phyloP scores from a whole-genome alignment of 2,888 invertebrate species.

The Lasioglossum leucozonium region DNA sequence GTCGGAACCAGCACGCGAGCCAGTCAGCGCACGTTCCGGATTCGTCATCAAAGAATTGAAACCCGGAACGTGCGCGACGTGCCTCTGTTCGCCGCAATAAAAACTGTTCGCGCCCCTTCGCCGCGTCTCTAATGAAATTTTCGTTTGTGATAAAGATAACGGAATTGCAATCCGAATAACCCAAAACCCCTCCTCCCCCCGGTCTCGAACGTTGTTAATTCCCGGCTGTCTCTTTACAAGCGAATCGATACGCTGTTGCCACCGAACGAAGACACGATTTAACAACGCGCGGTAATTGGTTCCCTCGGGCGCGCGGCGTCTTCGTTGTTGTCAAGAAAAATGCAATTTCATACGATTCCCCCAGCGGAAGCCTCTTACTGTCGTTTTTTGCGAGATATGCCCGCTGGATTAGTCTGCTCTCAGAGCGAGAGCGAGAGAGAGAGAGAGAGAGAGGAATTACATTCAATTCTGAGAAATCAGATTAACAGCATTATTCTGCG shows the following conservation, averaged over 20 bases:
- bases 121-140: background rate
- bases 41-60: conserved; percentile 47
- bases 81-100: background rate
- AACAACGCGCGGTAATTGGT: background rate
- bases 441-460: background rate
- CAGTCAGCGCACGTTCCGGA: conserved; percentile 22
- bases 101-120: background rate
- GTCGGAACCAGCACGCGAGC: conserved; percentile 31
- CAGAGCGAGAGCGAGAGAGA: background rate
- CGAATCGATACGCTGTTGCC: background rate
- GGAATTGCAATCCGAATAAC: background rate
- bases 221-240: background rate
- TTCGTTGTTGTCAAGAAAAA: background rate
- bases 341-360: background rate
- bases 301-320: background rate
- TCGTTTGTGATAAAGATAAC: background rate
- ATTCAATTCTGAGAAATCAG: background rate
- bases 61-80: conserved; percentile 10
- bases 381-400: background rate
- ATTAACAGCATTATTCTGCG: background rate
- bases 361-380: background rate
- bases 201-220: background rate
- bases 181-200: background rate
- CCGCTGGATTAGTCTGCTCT: background rate
- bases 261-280: background rate